phyloP scores from a whole-genome alignment of 2,113 vertebrate genomes.

The Microtus montanus region DNA sequence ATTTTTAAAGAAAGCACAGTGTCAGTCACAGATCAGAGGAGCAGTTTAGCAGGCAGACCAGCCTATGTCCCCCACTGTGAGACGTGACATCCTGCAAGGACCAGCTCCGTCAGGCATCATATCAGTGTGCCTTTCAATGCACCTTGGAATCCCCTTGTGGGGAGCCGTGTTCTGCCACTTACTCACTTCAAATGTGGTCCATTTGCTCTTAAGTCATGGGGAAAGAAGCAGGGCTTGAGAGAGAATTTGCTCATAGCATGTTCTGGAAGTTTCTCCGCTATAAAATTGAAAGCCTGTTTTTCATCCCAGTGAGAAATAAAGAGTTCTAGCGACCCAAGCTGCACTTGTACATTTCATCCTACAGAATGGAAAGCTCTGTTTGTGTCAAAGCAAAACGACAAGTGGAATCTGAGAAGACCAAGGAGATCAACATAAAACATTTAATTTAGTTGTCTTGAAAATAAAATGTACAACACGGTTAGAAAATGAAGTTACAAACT shows the following conservation, averaged over 20 bases:
- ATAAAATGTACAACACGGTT: not conserved
- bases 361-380: not conserved
- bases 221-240: not conserved
- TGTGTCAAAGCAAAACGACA: not conserved
- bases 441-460: not conserved
- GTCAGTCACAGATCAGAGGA: slow-evolving; percentile 15
- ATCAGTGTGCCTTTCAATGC: not conserved
- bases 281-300: slow-evolving; percentile 36
- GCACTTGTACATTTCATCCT: not conserved
- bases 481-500: not conserved
- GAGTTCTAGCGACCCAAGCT: not conserved
- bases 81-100: not conserved
- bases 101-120: not conserved
- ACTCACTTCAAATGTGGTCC: not conserved
- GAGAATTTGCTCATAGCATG: not conserved
- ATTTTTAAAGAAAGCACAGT: slow-evolving; percentile 41
- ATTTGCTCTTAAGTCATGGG: not conserved
- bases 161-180: not conserved
- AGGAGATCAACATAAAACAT: not conserved
- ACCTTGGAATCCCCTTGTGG: slow-evolving; percentile 38
- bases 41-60: slow-evolving; percentile 16
- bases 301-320: not conserved
- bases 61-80: slow-evolving; percentile 51
- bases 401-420: not conserved
- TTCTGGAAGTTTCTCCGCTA: slow-evolving; percentile 3